These are phyloP conservation scores for Antennarius striatus DNA, from an alignment of 2,113 vertebrate genomes.

Conservation along the genomic window DNA sequence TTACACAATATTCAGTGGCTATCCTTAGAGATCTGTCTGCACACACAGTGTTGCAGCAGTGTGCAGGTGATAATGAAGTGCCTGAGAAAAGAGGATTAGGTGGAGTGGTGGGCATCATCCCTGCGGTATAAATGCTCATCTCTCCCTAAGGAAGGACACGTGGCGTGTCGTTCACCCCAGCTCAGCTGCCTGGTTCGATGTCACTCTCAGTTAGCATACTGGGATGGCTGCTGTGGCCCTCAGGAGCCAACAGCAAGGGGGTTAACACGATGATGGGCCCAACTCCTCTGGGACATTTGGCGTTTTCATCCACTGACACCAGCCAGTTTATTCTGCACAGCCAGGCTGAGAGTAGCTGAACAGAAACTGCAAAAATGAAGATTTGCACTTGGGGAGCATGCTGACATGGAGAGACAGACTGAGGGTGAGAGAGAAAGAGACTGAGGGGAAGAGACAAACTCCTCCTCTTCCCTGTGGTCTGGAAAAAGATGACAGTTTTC, in stretches of 20 bases:
- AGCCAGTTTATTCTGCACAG: conserved; percentile 69
- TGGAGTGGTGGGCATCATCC: conserved; percentile 69
- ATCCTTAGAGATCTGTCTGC: conserved; percentile 56
- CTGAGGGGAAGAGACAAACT: conserved; percentile 40
- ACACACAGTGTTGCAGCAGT: conserved; percentile 58
- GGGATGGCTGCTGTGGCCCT: conserved; percentile 56
- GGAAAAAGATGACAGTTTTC: conserved; percentile 77
- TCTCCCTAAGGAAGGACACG: conserved; percentile 65
- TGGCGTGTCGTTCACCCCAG: conserved; percentile 60
- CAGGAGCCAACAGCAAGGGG: conserved; percentile 54
- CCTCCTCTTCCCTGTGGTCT: conserved; percentile 66
- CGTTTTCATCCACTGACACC: conserved; percentile 64
- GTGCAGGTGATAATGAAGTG: conserved; percentile 75
- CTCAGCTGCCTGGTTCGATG: conserved; percentile 53
- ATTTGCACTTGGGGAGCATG: conserved; percentile 73
- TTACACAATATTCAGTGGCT: conserved; percentile 32
- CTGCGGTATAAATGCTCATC: conserved; percentile 67
- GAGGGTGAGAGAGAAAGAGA: conserved; percentile 24
- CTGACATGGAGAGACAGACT: conserved; percentile 37
- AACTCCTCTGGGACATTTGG: conserved; percentile 51
- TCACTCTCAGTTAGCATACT: conserved; percentile 56
- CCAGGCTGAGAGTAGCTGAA: conserved; percentile 60
- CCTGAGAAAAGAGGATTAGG: conserved; percentile 76
- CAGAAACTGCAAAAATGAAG: conserved; percentile 65
- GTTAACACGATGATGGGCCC: conserved; percentile 36